phyloP scores from a whole-genome alignment of 2,113 vertebrate species.

The Coreoperca whiteheadi region DNA sequence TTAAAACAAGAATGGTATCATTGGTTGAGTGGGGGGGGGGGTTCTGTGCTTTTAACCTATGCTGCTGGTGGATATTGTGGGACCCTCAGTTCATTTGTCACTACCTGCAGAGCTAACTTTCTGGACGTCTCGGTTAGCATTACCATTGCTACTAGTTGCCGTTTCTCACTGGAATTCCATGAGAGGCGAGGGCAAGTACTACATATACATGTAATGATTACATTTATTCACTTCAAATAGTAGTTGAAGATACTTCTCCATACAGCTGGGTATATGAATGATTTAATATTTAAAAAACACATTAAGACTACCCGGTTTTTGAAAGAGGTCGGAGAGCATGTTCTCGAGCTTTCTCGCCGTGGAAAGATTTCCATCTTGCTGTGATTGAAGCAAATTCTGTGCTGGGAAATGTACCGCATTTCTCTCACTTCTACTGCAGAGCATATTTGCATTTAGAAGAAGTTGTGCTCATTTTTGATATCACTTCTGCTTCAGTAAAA shows the following conservation, averaged over 20 bases:
- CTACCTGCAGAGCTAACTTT: background rate
- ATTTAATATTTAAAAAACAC: constrained; percentile 16
- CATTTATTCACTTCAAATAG: background rate
- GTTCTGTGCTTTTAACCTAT: too few species aligned
- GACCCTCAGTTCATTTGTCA: background rate
- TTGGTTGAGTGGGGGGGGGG: too few species aligned
- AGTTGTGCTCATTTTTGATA: background rate
- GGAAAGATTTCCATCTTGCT: background rate
- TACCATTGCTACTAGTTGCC: background rate
- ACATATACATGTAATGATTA: too few species aligned
- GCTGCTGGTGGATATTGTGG: too few species aligned
- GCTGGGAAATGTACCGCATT: background rate
- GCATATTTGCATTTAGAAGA: constrained; percentile 29
- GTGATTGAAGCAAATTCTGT: constrained; percentile 7
- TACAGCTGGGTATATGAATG: background rate
- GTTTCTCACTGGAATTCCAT: background rate
- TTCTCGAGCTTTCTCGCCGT: background rate
- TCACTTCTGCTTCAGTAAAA: background rate
- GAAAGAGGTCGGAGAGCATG: constrained; percentile 4
- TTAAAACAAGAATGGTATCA: too few species aligned
- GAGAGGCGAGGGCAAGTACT: background rate
- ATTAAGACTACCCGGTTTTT: constrained; percentile 10
- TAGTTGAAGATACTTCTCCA: background rate
- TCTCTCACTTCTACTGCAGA: background rate
- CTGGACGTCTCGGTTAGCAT: background rate